Conservation (phyloP, 2,888 invertebrate species). For the Mythimna vitellina region DNA sequence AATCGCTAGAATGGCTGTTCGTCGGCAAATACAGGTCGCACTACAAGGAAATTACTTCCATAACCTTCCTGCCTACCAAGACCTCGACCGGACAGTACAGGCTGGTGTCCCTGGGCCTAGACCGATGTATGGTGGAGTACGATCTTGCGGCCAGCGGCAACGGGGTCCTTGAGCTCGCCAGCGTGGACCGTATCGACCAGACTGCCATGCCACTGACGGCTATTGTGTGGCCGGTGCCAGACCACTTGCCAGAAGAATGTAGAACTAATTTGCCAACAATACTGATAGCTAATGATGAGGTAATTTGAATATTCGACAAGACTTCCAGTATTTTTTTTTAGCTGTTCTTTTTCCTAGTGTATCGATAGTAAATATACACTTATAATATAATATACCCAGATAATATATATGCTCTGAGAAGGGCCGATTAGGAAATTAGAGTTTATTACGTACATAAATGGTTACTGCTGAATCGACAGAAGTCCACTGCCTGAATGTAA, state of each 20-base stretch:
- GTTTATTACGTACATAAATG: too few relatives aligned
- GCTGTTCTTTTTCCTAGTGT: not conserved
- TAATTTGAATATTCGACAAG: constrained; percentile 62
- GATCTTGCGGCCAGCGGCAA: constrained; percentile 86
- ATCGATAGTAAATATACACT: too few relatives aligned
- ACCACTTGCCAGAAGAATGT: constrained; percentile 66
- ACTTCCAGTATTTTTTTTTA: not conserved
- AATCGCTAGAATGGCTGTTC: constrained; percentile 85
- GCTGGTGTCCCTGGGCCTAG: constrained; percentile 91
- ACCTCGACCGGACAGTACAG: constrained; percentile 79
- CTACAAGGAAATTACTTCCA: constrained; percentile 89
- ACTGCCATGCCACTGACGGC: constrained; percentile 90
- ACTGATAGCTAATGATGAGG: constrained; percentile 92
- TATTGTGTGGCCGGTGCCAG: constrained; percentile 80
- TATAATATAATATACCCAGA: too few relatives aligned
- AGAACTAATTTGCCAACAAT: constrained; percentile 82
- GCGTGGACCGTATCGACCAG: constrained; percentile 92
- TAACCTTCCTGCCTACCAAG: constrained; percentile 89
- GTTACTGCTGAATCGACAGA: too few relatives aligned
- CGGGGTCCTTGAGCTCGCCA: constrained; percentile 79
- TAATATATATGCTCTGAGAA: not conserved
- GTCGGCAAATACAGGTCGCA: constrained; percentile 92
- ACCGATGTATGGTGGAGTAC: constrained; percentile 91
- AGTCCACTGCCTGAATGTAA: too few relatives aligned
- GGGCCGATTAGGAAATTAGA: too few relatives aligned